Evolutionary conservation across 2,888 invertebrate species (phyloP), one percentile per base, ranked within the genome.

Genomic region (Acanthacorydalis orientalis): DNA sequence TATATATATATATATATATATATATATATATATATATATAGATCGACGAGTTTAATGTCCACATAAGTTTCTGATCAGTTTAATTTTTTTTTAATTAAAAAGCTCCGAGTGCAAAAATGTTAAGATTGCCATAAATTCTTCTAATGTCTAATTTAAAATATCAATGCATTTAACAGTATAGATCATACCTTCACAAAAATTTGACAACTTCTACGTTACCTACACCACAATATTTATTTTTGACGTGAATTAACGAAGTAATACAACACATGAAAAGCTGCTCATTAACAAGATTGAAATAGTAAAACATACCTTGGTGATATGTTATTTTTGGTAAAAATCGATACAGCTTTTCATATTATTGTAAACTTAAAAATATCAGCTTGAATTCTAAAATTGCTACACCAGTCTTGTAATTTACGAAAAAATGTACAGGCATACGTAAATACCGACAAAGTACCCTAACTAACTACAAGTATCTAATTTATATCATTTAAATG

Each of bases 361-460:
- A 37, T 37, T 6, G 37, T 7, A 9, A 37, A 14, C n/a, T 37
- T 37, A 6, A 37, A 12, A 12, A 37, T n/a, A n/a, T 37, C 9
- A 9, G 14, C 37, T 37, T 12, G 37, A 14, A 12, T 37, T 37
- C 42, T 42, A 33, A 33, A 47, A 47, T 33, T 34, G 43, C 42
- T 47, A 47, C 35, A 47, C 47, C 47, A 47, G 47, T 47, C 47
- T 47, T 47, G 35, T 47, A 33, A 37, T 40, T 47, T 39, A 47
- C 47, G 23, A 23, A 23, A 23, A 42, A 47, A 47, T 43, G 35
- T 47, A 43, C 42, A 47, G 47, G 47, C 47, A 33, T 40, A 38
- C 23, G 37, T 37, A 37, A 37, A 37, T 37, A 37, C 37, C 37
- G 14, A 37, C 14, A 14, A 37, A 37, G 14, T 12, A 37, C 6